phyloP scores from a whole-genome alignment of 1,140 invertebrate species.

The Saccostrea glomerata region DNA sequence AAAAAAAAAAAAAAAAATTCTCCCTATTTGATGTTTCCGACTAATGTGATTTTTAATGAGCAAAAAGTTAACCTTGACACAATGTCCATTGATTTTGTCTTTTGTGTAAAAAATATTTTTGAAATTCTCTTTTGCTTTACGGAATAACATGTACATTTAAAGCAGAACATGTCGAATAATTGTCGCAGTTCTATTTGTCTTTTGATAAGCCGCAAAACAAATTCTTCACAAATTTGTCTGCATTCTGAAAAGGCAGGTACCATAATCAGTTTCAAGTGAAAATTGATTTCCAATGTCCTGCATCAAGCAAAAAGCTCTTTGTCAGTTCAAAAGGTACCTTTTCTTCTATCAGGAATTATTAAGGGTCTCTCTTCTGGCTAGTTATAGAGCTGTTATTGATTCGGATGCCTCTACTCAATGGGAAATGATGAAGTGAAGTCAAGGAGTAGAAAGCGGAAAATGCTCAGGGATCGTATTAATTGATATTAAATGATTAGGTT shows the following conservation, averaged over 20 bases:
- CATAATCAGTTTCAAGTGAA: not conserved
- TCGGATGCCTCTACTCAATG: not conserved
- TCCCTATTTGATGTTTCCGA: too few relatives aligned
- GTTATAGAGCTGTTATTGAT: slow-evolving; percentile 14
- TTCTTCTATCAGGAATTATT: slow-evolving; percentile 8
- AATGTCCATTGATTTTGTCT: too few relatives aligned
- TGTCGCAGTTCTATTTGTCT: too few relatives aligned
- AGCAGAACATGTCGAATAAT: too few relatives aligned
- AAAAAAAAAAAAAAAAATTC: too few relatives aligned
- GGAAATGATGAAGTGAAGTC: slow-evolving; percentile 35
- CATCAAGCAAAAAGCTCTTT: not conserved
- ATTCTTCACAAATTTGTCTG: not conserved
- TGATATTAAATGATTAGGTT: slow-evolving; percentile 30
- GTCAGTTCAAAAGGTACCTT: slow-evolving; percentile 6
- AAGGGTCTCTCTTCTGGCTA: not conserved
- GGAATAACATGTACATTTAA: too few relatives aligned
- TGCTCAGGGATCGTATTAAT: slow-evolving; percentile 25
- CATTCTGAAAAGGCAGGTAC: slow-evolving; percentile 20
- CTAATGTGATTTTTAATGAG: too few relatives aligned
- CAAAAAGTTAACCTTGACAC: too few relatives aligned
- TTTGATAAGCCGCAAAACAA: too few relatives aligned
- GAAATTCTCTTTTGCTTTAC: too few relatives aligned
- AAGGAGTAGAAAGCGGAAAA: slow-evolving; percentile 24
- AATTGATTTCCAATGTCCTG: slow-evolving; percentile 29
- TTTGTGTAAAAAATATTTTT: too few relatives aligned